Percentiles rank a stretch among this genome's conserved stretches.
Evolutionary conservation across 1,140 invertebrate species (phyloP).

Genomic region (Elymnias hypermnestra): DNA sequence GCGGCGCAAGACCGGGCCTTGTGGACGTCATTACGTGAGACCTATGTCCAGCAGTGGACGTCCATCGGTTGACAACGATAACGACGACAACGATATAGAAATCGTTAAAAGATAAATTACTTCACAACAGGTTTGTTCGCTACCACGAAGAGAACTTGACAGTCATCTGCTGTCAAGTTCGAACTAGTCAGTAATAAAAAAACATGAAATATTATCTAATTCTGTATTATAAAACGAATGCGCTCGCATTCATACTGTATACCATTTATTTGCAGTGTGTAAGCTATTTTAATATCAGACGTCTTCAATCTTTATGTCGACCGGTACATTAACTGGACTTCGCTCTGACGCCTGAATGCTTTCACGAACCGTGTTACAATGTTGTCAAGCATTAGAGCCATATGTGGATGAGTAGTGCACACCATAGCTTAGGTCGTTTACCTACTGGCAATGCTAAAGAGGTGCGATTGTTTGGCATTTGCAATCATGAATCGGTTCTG

Average conservation of each 20-base stretch:
- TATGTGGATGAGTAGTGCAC: slow-evolving; percentile 4
- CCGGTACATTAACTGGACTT: slow-evolving; percentile 23
- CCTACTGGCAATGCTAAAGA: slow-evolving; percentile 2
- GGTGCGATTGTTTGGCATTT: background rate
- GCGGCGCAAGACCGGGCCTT: too few relatives aligned
- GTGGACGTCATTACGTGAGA: too few relatives aligned
- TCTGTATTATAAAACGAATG: slow-evolving; percentile 1
- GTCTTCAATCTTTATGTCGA: slow-evolving; percentile 20
- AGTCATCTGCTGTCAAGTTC: too few relatives aligned
- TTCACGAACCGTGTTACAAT: slow-evolving; percentile 24
- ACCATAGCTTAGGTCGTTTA: slow-evolving; percentile 5
- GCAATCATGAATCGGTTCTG: background rate
- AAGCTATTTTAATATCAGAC: slow-evolving; percentile 26
- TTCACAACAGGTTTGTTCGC: too few relatives aligned
- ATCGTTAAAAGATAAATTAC: too few relatives aligned
- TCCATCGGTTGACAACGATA: too few relatives aligned
- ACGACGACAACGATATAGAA: too few relatives aligned
- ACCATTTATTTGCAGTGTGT: slow-evolving; percentile 19
- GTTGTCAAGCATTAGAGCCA: slow-evolving; percentile 10
- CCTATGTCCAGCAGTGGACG: too few relatives aligned
- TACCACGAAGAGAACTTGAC: too few relatives aligned
- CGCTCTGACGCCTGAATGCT: slow-evolving; percentile 22
- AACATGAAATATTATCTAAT: background rate
- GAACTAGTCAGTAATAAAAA: too few relatives aligned
- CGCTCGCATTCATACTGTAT: slow-evolving; percentile 10